Evolutionary conservation across 2,888 invertebrate genomes (phyloP).

Genomic region (Volucella inanis): DNA sequence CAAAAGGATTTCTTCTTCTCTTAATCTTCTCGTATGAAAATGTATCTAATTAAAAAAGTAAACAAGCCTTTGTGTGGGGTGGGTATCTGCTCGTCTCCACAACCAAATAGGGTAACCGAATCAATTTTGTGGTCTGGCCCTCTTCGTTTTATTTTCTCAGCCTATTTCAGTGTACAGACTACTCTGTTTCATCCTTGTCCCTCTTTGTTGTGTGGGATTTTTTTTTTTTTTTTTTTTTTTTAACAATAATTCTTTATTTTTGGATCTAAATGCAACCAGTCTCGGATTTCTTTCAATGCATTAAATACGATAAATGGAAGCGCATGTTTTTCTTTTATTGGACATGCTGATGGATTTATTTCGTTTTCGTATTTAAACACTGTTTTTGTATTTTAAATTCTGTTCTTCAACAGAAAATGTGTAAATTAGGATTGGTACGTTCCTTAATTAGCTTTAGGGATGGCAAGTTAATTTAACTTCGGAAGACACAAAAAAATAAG

Average conservation of each 20-base stretch:
- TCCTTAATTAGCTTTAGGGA: conserved; percentile 41
- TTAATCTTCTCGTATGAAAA: background rate
- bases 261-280: background rate
- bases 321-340: conserved; percentile 53
- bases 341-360: conserved; percentile 48
- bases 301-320: conserved; percentile 66
- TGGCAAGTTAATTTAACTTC: conserved; percentile 8
- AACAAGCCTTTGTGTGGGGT: conserved; percentile 44
- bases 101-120: background rate
- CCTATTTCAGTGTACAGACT: conserved; percentile 5
- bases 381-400: background rate
- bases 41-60: conserved; percentile 37
- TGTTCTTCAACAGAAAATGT: conserved; percentile 19
- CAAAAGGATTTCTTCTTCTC: conserved; percentile 12
- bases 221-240: conserved; percentile 25
- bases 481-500: background rate
- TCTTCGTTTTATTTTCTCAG: background rate
- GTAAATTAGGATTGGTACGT: conserved; percentile 53
- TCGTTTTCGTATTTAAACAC: background rate
- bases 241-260: conserved; percentile 19
- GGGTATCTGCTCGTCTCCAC: background rate
- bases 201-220: conserved; percentile 19
- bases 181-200: too few relatives aligned
- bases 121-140: too few relatives aligned
- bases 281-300: conserved; percentile 11